Evolutionary conservation across 2,888 invertebrate species (phyloP).

Genomic region (Hemithea aestivaria): DNA sequence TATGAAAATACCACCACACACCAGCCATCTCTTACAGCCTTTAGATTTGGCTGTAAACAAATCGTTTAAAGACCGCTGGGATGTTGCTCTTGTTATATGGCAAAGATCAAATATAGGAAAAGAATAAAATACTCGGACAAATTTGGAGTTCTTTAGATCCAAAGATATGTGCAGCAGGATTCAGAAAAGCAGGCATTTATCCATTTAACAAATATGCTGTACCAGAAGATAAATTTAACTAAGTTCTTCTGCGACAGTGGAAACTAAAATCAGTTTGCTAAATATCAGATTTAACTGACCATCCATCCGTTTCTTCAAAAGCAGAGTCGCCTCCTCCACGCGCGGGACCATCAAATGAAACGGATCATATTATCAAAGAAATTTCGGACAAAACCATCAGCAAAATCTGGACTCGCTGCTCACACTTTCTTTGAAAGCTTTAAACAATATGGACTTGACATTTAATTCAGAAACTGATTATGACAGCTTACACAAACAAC

Average conservation of each 20-base stretch:
- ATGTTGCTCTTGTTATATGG: slow-evolving; percentile 28
- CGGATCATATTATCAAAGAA: no score
- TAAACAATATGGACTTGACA: slow-evolving; percentile 7
- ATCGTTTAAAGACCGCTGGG: slow-evolving; percentile 32
- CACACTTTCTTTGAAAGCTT: slow-evolving; percentile 9
- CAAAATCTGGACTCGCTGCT: slow-evolving; percentile 10
- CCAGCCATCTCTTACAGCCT: slow-evolving; percentile 26
- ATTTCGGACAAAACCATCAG: no score
- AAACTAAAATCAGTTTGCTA: slow-evolving; percentile 13
- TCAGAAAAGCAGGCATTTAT: slow-evolving; percentile 25
- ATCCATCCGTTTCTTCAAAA: no score
- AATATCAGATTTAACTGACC: no score
- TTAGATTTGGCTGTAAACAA: slow-evolving; percentile 31
- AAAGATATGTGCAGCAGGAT: slow-evolving; percentile 19
- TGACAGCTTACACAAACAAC: no score
- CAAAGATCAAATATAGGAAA: slow-evolving; percentile 28
- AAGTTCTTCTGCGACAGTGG: slow-evolving; percentile 17
- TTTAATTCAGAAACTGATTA: no score
- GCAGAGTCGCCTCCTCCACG: no score
- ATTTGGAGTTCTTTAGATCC: slow-evolving; percentile 26
- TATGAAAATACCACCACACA: slow-evolving; percentile 22
- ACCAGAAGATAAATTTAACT: slow-evolving; percentile 20
- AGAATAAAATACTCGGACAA: slow-evolving; percentile 25
- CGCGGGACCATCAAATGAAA: no score
- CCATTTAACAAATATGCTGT: slow-evolving; percentile 25